Conservation (phyloP, 2,888 invertebrate genomes). For the Spodoptera exigua region DNA sequence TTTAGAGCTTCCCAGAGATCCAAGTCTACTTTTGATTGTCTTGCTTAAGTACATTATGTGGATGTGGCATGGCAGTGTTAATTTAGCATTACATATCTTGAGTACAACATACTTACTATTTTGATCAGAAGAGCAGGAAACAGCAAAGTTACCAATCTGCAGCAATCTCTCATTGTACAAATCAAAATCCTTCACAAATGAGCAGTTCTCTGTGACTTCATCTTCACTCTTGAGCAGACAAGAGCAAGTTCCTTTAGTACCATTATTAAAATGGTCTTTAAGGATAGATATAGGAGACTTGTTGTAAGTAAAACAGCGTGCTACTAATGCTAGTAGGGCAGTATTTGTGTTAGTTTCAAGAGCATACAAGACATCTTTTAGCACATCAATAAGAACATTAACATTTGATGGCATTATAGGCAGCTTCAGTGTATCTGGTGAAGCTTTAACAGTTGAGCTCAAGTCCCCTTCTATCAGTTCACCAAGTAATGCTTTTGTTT, state of each 20-base stretch:
- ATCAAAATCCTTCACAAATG: slow-evolving; percentile 90
- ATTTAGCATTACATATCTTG: too few relatives aligned
- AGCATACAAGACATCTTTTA: slow-evolving; percentile 90
- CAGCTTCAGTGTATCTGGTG: slow-evolving; percentile 72
- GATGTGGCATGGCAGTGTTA: slow-evolving; percentile 23
- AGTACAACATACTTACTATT: slow-evolving; percentile 68
- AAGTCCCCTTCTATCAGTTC: slow-evolving; percentile 81
- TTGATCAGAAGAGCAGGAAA: slow-evolving; percentile 87
- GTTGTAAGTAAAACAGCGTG: slow-evolving; percentile 76
- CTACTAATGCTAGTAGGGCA: slow-evolving; percentile 89
- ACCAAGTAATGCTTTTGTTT: slow-evolving; percentile 81
- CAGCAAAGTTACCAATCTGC: slow-evolving; percentile 92
- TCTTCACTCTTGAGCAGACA: slow-evolving; percentile 64
- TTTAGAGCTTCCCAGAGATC: too few relatives aligned
- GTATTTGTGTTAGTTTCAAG: slow-evolving; percentile 91
- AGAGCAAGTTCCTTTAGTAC: slow-evolving; percentile 62
- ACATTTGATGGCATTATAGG: slow-evolving; percentile 83
- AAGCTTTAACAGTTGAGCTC: slow-evolving; percentile 83
- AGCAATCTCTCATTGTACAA: slow-evolving; percentile 91
- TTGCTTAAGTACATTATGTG: neutral
- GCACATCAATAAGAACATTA: slow-evolving; percentile 89
- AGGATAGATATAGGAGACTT: slow-evolving; percentile 73
- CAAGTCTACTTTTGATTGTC: too few relatives aligned
- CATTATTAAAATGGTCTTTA: slow-evolving; percentile 70
- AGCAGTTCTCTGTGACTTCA: slow-evolving; percentile 81